Evolutionary conservation across 2,113 vertebrate genomes (phyloP), one percentile per base, ranked within the genome.

Genomic region (Hippocampus guttulatus): DNA sequence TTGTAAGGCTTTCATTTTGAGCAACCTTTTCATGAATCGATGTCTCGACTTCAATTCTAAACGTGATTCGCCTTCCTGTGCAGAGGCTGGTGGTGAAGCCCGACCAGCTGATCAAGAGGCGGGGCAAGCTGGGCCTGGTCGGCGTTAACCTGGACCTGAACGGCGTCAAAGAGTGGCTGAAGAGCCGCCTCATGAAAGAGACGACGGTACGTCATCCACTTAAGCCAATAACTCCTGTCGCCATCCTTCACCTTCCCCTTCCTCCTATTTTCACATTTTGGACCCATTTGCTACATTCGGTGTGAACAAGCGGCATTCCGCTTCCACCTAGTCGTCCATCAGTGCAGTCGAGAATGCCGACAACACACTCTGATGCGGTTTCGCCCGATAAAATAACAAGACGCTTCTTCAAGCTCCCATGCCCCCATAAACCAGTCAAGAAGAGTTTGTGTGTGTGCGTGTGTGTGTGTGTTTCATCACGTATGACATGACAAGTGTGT

Each of bases 71-170:
- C 14, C 27, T 8, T 16, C 15, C 45, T 64, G 64, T 67, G 20
- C 72, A 98, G 97, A 92, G 88, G 72, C 85, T 99, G 67, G 96
- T 99, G 74, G 96, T 98, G 89, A 99, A 99, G 82, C 97, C 96
- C 2, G 97, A 99, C 75, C 97, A 99, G 89, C 92, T 99, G 72
- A 98, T 99, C 80, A 99, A 99, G 91, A 92, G 97, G 10, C 92
- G 97, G 63, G 97, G 97, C 74, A 99, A 99, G 85, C 95, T 99
- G 27, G 97, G 97, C 1, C 91, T 99, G 60, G 92, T 98, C 14
- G 97, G 95, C 8, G 93, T 98, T 73, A 93, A 98, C 83, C 93
- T 98, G 74, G 93, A 94, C 69, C 87, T 98, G 88, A 91, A 92
- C 2, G 94, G 95, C 15, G 94, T 98, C 82, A 93, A 89, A 77